Percentiles rank a stretch among this genome's conserved stretches.
phyloP scores from a whole-genome alignment of 2,797 vertebrate genomes.

The Protonibea diacanthus region DNA sequence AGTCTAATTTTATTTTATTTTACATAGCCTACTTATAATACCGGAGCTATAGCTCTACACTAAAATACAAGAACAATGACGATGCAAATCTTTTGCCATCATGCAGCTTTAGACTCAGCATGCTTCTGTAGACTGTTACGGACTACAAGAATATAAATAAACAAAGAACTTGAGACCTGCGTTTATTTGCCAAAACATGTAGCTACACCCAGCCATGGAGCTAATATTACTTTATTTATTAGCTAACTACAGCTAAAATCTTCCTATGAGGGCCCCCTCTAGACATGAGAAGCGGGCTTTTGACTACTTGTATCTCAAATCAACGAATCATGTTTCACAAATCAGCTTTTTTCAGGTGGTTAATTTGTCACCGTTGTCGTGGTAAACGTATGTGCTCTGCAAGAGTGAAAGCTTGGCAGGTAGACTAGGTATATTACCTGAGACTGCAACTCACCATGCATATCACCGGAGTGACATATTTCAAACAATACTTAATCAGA shows the following conservation, averaged over 20 bases:
- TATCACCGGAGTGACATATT: slow-evolving; percentile 84
- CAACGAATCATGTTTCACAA: background rate
- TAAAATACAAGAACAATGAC: no score
- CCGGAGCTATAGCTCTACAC: no score
- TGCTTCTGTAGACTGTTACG: no score
- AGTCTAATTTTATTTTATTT: no score
- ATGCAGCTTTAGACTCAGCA: no score
- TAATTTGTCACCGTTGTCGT: background rate
- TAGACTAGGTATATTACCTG: background rate
- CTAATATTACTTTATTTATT: background rate
- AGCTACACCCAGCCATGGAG: background rate
- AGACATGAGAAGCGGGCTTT: background rate
- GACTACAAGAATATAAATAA: no score
- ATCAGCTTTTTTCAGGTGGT: background rate
- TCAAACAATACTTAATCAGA: slow-evolving; percentile 84
- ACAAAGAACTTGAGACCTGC: no score
- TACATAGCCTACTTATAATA: no score
- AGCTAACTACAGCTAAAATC: background rate
- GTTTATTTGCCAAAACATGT: no score
- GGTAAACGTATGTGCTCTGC: background rate
- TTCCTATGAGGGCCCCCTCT: no score
- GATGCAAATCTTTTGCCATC: no score
- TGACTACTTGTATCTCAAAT: background rate
- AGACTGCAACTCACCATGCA: slow-evolving; percentile 80
- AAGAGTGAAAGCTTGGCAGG: background rate